These are phyloP conservation scores for Panagrolaimus sp. DNA, from an alignment of 1,140 invertebrate genomes.

Conservation along the genomic window DNA sequence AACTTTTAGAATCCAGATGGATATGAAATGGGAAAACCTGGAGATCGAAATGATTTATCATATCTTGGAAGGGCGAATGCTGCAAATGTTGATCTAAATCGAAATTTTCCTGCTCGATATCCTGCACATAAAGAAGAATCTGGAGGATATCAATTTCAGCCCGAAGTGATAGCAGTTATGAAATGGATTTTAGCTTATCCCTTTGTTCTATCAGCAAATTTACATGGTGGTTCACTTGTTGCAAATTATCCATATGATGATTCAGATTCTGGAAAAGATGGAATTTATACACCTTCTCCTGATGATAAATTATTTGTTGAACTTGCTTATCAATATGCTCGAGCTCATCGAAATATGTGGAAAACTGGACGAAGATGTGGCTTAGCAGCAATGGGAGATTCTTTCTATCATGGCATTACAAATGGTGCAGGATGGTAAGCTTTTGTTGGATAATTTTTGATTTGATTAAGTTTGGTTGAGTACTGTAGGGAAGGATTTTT, in stretches of 20 bases:
- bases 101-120: constrained; percentile 93
- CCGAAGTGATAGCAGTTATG: constrained; percentile 85
- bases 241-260: constrained; percentile 90
- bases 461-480: not conserved
- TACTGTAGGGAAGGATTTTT: too few species aligned
- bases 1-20: constrained; percentile 99
- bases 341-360: constrained; percentile 57
- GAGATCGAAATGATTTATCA: constrained; percentile 60
- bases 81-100: constrained; percentile 79
- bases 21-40: constrained; percentile 72
- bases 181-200: constrained; percentile 77
- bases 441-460: too few species aligned
- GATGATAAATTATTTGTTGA: constrained; percentile 79
- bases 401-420: constrained; percentile 68
- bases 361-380: constrained; percentile 55
- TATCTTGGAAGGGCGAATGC: constrained; percentile 73
- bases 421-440: constrained; percentile 76
- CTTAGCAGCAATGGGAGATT: constrained; percentile 44
- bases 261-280: constrained; percentile 62
- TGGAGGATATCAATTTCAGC: constrained; percentile 65
- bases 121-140: constrained; percentile 66
- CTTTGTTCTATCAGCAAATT: constrained; percentile 90
- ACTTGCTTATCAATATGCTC: constrained; percentile 74
- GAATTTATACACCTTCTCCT: constrained; percentile 64
- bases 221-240: constrained; percentile 84